Percentiles rank a stretch among this genome's conserved stretches.
These are phyloP conservation scores for Otis tarda DNA, from an alignment of 2,113 vertebrate species.

Conservation along the genomic window DNA sequence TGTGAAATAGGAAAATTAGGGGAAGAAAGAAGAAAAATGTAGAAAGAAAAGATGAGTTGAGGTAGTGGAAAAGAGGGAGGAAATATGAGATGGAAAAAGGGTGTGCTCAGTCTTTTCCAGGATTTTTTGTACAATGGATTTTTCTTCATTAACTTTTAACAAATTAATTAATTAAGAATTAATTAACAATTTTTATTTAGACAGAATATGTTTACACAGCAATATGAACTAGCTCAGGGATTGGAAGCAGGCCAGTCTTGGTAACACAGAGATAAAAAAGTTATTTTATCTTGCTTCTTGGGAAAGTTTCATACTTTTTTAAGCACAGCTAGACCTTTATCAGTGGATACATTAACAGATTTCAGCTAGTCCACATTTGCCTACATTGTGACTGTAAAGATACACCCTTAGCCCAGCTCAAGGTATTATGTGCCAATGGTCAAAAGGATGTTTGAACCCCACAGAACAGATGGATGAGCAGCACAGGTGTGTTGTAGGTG, in stretches of 20 bases:
- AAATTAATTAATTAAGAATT: not conserved
- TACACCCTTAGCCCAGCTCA: not conserved
- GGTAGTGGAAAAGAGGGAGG: not conserved
- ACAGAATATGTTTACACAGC: not conserved
- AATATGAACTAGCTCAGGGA: not conserved
- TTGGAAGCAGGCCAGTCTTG: not conserved
- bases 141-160: not conserved
- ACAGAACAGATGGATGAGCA: not conserved
- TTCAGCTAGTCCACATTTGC: not conserved
- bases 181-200: not conserved
- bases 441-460: not conserved
- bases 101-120: not conserved
- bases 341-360: not conserved
- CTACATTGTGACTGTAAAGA: not conserved
- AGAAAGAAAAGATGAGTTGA: not conserved
- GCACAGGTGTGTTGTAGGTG: not conserved
- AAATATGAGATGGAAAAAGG: not conserved
- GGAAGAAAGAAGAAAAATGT: not conserved
- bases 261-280: not conserved
- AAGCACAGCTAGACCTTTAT: not conserved
- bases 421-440: not conserved
- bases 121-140: not conserved
- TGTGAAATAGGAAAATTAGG: not conserved
- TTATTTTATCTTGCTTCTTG: not conserved
- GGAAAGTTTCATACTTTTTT: not conserved